Percentiles rank a stretch among this genome's conserved stretches.
These are phyloP conservation scores for Stenoptilia bipunctidactyla DNA, from an alignment of 2,888 invertebrate genomes.

Conservation along the genomic window DNA sequence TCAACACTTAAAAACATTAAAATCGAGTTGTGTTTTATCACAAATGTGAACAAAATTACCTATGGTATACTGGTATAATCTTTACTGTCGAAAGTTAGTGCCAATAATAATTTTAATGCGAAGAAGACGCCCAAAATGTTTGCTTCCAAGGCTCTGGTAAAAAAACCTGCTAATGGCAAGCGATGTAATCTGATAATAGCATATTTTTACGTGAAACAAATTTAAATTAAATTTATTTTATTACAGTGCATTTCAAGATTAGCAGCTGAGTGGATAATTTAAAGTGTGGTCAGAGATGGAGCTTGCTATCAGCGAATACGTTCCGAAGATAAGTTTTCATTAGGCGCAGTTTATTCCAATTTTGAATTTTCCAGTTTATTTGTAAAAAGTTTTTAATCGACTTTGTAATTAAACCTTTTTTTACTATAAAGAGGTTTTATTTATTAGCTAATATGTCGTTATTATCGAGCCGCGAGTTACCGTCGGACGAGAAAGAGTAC, in stretches of 20 bases:
- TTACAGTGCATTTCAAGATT: neutral
- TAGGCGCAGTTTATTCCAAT: no score
- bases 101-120: slow-evolving; percentile 58
- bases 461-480: no score
- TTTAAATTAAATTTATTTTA: slow-evolving; percentile 1
- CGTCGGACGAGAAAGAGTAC: no score
- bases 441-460: no score
- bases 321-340: no score
- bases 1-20: slow-evolving; percentile 52
- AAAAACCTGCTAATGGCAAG: slow-evolving; percentile 31
- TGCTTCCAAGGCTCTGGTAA: slow-evolving; percentile 27
- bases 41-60: slow-evolving; percentile 50
- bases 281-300: no score
- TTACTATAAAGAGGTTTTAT: no score
- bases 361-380: no score
- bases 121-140: slow-evolving; percentile 7
- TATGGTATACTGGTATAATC: slow-evolving; percentile 57
- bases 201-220: slow-evolving; percentile 1
- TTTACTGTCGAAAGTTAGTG: slow-evolving; percentile 53
- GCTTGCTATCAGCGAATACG: no score
- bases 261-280: neutral
- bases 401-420: no score
- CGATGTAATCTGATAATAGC: slow-evolving; percentile 5
- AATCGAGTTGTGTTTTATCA: slow-evolving; percentile 48
- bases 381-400: no score